Percentiles rank a stretch among this genome's conserved stretches.
Evolutionary conservation across 2,113 vertebrate genomes (phyloP).

Genomic region (Vidua macroura): DNA sequence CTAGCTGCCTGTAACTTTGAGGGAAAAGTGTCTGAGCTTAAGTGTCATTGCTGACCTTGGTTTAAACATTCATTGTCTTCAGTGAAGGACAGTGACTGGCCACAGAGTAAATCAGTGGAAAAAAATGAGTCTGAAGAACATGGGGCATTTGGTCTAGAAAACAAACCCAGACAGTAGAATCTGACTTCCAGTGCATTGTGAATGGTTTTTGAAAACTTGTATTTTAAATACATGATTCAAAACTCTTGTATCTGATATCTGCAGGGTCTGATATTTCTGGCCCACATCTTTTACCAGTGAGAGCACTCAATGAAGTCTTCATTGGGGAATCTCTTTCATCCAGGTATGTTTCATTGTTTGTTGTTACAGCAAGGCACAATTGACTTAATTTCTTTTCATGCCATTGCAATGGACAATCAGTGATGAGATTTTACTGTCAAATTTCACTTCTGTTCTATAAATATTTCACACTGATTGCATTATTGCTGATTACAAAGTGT

Average conservation of each 20-base stretch:
- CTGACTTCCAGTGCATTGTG: not conserved
- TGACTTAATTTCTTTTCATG: not conserved
- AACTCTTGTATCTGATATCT: not conserved
- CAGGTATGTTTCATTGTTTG: constrained; percentile 76
- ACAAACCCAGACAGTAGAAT: not conserved
- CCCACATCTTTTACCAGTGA: constrained; percentile 87
- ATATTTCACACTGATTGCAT: not conserved
- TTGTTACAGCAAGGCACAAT: not conserved
- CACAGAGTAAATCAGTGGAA: not conserved
- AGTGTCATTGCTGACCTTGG: not conserved
- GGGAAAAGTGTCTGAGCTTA: not conserved
- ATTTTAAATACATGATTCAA: not conserved
- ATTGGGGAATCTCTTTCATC: constrained; percentile 97
- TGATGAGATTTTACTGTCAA: not conserved
- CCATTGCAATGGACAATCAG: not conserved
- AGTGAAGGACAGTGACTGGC: not conserved
- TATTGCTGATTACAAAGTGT: not conserved
- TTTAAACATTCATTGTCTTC: not conserved
- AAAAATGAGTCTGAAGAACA: not conserved
- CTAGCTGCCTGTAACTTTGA: not conserved
- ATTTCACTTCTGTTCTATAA: not conserved
- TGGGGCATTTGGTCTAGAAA: not conserved
- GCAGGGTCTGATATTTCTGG: constrained; percentile 70
- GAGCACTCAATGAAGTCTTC: constrained; percentile 96
- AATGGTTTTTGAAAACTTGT: not conserved